Base-by-base conservation (phyloP, 2,888 invertebrate genomes). In the Neria commutata region DNA sequence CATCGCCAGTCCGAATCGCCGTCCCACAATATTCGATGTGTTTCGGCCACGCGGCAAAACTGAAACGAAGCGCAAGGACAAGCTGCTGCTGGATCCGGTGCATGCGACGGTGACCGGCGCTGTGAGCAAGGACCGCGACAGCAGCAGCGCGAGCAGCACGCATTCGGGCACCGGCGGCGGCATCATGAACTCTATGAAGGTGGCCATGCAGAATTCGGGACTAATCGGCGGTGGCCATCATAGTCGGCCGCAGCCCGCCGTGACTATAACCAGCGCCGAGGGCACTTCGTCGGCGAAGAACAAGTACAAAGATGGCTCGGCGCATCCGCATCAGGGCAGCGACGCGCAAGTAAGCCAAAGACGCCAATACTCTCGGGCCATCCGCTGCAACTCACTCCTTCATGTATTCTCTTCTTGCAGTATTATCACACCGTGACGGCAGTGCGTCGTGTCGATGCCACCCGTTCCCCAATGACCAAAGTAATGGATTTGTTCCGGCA, bases 401-500 rank as follows among this genome's bases (percentile, higher is more conserved):
- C 29, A 3, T 33, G 14, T 54, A 48, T 37, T 1, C n/a, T 54
- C 66, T 60, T 51, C 34, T 67, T 67, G 51, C 83, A 89, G 86
- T 90, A 90, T 79, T 90, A 89, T 76, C 90, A 90, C 76, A 90
- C 90, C 33, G 86, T 90, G 62, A 89, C 89, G 3, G 89, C 79
- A 63, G 82, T 83, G 17, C 82, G 87, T 14, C 84, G 87, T 5
- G 88, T 89, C 0, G 86, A 88, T 68, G 84, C 83, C 55, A 84
- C 83, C 67, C 83, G 86, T 66, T 91, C 91, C 71, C 92, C 94
- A 2, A 93, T 95, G 85, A 91, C 92, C 65, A 94, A 94, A 85
- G 93, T 95, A 51, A 94, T 94, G 89, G 94, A 95, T 80, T 90
- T 94, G 77, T 94, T 95, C 82, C 87, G 94, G 60, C 80, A 89